Evolutionary conservation across 2,113 vertebrate genomes (phyloP).

Genomic region (Cettia cetti): DNA sequence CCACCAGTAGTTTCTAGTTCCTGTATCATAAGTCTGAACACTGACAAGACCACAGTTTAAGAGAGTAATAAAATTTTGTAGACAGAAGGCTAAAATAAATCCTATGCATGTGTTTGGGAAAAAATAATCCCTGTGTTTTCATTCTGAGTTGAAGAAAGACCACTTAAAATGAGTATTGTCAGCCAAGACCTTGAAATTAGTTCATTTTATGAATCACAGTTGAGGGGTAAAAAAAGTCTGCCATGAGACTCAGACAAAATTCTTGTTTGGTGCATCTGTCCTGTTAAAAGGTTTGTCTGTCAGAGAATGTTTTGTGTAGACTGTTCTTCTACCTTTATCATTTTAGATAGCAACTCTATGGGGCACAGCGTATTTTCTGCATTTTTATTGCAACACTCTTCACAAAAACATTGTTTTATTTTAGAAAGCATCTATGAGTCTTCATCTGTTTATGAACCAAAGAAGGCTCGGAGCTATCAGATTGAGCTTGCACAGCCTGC

Average conservation of each 20-base stretch:
- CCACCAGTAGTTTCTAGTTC: not conserved
- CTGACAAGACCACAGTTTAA: not conserved
- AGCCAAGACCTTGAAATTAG: not conserved
- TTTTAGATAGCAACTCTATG: not conserved
- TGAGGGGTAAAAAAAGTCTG: not conserved
- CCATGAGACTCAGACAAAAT: not conserved
- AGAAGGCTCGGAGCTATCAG: slow-evolving; percentile 65
- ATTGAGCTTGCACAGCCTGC: slow-evolving; percentile 69
- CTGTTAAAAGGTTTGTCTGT: not conserved
- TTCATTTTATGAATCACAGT: not conserved
- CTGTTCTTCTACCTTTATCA: not conserved
- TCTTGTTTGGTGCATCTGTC: not conserved
- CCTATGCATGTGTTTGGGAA: not conserved
- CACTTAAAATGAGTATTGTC: not conserved
- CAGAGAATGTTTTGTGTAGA: not conserved
- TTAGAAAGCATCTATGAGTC: not conserved
- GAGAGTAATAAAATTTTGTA: not conserved
- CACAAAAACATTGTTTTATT: not conserved
- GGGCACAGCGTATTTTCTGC: not conserved
- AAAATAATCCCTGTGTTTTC: not conserved
- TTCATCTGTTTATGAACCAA: not conserved
- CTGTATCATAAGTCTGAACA: not conserved
- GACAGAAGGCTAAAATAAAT: not conserved
- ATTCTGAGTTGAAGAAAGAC: not conserved
- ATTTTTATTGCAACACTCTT: not conserved